A percentile compares a stretch with the other conserved stretches of the same genome.
phyloP scores from a whole-genome alignment of 2,113 vertebrate genomes.

The Brachypodius melanocephalos region DNA sequence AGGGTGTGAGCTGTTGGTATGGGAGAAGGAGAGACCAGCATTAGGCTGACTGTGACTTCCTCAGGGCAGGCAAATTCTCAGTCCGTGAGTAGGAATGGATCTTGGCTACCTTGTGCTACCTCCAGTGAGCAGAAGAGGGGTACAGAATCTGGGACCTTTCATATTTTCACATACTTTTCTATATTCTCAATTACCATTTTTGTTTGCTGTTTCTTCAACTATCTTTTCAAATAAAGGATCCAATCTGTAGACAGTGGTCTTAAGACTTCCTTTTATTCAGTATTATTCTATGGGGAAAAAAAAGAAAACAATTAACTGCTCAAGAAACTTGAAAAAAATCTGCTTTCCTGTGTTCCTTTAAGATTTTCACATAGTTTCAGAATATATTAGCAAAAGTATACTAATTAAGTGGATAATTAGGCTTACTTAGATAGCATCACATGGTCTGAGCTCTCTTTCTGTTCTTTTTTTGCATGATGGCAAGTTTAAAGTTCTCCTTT shows the following conservation, averaged over 20 bases:
- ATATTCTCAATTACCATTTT: neutral
- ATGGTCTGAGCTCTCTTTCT: neutral
- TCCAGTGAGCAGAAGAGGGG: neutral
- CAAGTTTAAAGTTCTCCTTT: neutral
- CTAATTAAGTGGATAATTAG: neutral
- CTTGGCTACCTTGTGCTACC: neutral
- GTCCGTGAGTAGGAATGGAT: neutral
- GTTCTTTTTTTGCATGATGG: neutral
- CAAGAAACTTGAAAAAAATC: neutral
- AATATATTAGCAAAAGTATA: neutral
- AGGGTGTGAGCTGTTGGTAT: neutral
- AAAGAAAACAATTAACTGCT: neutral
- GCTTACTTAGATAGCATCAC: neutral
- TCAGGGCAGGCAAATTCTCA: neutral
- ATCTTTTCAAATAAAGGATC: neutral
- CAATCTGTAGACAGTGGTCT: neutral
- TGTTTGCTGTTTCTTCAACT: neutral
- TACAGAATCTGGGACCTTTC: neutral
- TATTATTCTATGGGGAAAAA: neutral
- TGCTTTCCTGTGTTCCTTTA: neutral
- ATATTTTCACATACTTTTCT: neutral
- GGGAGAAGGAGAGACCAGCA: rapidly evolving
- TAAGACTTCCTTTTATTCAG: neutral
- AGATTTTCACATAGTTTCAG: neutral
- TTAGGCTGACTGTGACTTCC: neutral